A percentile compares a stretch with the other conserved stretches of the same genome.
These are phyloP conservation scores for Drosophila lacertosa DNA, from an alignment of 1,140 invertebrate species.

Conservation along the genomic window DNA sequence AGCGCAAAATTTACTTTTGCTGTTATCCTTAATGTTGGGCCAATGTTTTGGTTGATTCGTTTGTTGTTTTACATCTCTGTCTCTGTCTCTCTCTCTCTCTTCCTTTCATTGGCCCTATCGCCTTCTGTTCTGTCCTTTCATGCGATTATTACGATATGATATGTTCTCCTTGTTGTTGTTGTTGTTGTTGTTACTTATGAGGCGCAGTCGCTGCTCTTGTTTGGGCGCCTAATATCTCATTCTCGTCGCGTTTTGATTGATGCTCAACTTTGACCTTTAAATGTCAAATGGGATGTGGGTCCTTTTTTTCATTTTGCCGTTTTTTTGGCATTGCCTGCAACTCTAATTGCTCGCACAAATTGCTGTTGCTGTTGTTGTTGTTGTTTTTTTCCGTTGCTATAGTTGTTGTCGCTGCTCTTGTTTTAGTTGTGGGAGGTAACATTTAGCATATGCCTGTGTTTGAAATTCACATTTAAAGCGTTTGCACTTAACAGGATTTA, in stretches of 20 bases:
- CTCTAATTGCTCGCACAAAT: constrained; percentile 59
- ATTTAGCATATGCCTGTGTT: constrained; percentile 52
- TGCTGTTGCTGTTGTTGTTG: constrained; percentile 20
- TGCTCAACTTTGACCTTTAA: constrained; percentile 75
- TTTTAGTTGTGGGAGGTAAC: constrained; percentile 45
- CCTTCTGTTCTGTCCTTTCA: constrained; percentile 9
- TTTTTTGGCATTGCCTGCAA: constrained; percentile 40
- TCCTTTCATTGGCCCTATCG: neutral
- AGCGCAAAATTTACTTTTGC: constrained; percentile 16
- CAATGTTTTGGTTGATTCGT: constrained; percentile 28
- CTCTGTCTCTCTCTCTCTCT: neutral
- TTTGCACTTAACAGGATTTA: constrained; percentile 49
- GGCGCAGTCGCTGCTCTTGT: constrained; percentile 25
- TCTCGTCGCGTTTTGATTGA: constrained; percentile 58
- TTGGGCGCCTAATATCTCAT: constrained; percentile 41
- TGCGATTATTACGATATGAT: constrained; percentile 26
- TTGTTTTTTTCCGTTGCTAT: neutral
- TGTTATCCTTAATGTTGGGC: constrained; percentile 15
- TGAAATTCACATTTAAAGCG: constrained; percentile 42
- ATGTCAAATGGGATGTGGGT: constrained; percentile 57
- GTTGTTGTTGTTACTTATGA: constrained; percentile 2
- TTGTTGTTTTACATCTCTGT: neutral
- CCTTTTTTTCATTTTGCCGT: constrained; percentile 9
- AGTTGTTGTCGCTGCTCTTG: neutral
- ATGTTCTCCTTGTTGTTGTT: neutral